Conservation (phyloP, 2,113 vertebrate species). For the Fukomys damarensis region DNA sequence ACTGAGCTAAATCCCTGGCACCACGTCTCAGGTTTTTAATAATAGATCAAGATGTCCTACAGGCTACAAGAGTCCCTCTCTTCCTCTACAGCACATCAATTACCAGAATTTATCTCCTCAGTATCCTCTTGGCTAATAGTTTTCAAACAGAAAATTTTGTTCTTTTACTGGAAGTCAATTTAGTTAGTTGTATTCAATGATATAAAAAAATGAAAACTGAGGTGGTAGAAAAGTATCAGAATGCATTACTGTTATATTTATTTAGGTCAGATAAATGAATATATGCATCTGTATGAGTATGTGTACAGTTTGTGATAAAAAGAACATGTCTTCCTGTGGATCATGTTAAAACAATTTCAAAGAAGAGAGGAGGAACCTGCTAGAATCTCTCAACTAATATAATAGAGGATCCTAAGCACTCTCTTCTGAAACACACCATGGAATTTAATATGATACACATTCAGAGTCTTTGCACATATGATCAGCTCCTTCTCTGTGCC, state of each 20-base stretch:
- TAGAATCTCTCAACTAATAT: not conserved
- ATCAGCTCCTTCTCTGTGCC: not conserved
- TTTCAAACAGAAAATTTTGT: not conserved
- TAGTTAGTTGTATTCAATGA: not conserved
- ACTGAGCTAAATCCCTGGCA: no score
- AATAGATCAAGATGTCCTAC: not conserved
- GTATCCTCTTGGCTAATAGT: not conserved
- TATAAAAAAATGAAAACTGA: not conserved
- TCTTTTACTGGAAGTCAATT: constrained; percentile 7
- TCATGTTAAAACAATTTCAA: not conserved
- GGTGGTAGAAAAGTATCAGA: not conserved
- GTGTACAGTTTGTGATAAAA: not conserved
- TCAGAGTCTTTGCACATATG: not conserved
- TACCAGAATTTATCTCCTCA: not conserved
- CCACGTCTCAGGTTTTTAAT: not conserved
- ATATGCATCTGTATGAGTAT: not conserved
- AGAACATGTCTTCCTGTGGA: not conserved
- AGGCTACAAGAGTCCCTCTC: not conserved
- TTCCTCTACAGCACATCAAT: not conserved
- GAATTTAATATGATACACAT: fast-evolving
- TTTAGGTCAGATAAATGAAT: not conserved
- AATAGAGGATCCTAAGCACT: not conserved
- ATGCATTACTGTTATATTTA: not conserved
- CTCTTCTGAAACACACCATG: not conserved
- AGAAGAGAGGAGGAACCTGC: not conserved